Evolutionary conservation across 2,113 vertebrate genomes (phyloP).

Genomic region (Addax nasomaculatus): DNA sequence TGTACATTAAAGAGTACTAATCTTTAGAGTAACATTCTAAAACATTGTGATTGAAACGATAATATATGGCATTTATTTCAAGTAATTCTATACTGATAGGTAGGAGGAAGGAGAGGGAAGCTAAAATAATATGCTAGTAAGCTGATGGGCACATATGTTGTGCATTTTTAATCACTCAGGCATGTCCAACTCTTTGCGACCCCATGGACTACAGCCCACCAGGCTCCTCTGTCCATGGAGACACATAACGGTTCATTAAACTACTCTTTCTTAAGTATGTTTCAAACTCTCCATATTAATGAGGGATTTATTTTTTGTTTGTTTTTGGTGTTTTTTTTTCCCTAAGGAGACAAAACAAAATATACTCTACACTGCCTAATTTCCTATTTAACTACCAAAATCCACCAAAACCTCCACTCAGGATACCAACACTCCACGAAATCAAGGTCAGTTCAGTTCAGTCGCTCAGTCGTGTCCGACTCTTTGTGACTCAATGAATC

Average conservation of each 20-base stretch:
- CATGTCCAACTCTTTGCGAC: not conserved
- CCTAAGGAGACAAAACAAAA: not conserved
- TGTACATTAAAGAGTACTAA: not conserved
- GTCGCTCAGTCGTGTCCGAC: too few species aligned
- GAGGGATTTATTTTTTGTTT: not conserved
- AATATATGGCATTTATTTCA: not conserved
- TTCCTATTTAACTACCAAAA: not conserved
- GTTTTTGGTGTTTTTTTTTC: not conserved
- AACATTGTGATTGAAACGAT: not conserved
- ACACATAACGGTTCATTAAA: not conserved
- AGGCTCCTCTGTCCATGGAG: not conserved
- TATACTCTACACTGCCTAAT: not conserved
- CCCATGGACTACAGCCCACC: not conserved
- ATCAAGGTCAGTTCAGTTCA: not conserved
- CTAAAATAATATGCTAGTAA: not conserved
- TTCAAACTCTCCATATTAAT: not conserved
- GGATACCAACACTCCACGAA: not conserved
- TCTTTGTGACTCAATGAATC: too few species aligned
- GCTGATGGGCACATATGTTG: not conserved
- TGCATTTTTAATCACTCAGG: not conserved
- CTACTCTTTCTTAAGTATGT: not conserved
- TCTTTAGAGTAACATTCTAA: not conserved
- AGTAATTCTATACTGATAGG: not conserved
- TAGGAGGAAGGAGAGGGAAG: not conserved
- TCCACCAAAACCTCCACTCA: not conserved